A percentile compares a stretch with the other conserved stretches of the same genome.
Conservation (phyloP, 2,113 vertebrate genomes). For the Chlamydotis undulata region DNA sequence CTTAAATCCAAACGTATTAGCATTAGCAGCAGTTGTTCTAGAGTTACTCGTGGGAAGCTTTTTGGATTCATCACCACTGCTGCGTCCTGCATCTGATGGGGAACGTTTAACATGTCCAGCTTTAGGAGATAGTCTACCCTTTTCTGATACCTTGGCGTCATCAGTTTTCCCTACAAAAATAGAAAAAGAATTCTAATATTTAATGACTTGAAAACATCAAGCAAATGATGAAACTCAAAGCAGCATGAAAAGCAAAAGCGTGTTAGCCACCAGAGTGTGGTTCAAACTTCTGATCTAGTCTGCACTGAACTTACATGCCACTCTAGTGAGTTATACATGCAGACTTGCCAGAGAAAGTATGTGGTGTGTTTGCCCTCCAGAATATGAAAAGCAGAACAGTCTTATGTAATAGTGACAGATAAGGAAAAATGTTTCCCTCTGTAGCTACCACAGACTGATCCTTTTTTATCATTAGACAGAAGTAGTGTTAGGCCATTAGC, state of each 20-base stretch:
- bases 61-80: constrained; percentile 92
- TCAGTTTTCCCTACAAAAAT: constrained; percentile 90
- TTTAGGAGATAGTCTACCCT: constrained; percentile 89
- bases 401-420: constrained; percentile 11
- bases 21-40: constrained; percentile 80
- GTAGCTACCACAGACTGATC: neutral
- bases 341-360: constrained; percentile 34
- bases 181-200: constrained; percentile 67
- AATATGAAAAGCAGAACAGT: constrained; percentile 40
- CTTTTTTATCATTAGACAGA: neutral
- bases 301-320: constrained; percentile 24
- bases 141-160: constrained; percentile 96
- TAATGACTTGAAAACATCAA: constrained; percentile 61
- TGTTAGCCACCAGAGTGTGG: constrained; percentile 1
- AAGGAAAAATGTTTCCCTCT: neutral
- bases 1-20: constrained; percentile 96
- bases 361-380: neutral
- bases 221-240: constrained; percentile 66
- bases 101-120: constrained; percentile 88
- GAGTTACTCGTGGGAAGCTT: constrained; percentile 81
- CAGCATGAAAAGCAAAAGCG: constrained; percentile 62
- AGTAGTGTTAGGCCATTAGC: neutral
- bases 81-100: constrained; percentile 92
- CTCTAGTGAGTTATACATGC: constrained; percentile 19
- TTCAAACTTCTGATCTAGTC: constrained; percentile 11